A percentile compares a stretch with the other conserved stretches of the same genome.
These are phyloP conservation scores for Tyto alba DNA, from an alignment of 2,113 vertebrate species.

Conservation along the genomic window DNA sequence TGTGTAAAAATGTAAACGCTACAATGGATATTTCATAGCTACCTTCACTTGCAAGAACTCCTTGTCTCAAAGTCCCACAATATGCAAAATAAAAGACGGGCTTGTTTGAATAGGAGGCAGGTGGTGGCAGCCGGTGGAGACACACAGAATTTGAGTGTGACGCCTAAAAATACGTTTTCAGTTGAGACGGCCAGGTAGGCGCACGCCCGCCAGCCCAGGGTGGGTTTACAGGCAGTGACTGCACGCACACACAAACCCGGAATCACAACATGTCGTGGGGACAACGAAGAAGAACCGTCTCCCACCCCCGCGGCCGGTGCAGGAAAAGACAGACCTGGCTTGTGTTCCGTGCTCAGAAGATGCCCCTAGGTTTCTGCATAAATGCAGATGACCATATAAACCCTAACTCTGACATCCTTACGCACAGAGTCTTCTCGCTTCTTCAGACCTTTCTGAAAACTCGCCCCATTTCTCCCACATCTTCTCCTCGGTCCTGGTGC, in stretches of 20 bases:
- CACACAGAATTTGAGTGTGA: rapidly evolving
- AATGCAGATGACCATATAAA: not conserved
- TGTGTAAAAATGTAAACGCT: not conserved
- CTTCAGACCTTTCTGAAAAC: not conserved
- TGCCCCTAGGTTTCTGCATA: not conserved
- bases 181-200: not conserved
- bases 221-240: not conserved
- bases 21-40: not conserved
- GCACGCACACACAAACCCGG: not conserved
- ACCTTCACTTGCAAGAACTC: not conserved
- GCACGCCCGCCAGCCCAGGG: rapidly evolving
- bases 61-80: not conserved
- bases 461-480: not conserved
- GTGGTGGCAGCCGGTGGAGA: not conserved
- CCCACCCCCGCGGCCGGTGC: no score
- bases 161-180: not conserved
- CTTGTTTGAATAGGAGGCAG: not conserved
- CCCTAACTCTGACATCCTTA: not conserved
- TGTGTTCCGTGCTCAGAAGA: not conserved
- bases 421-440: no score
- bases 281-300: not conserved
- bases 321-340: not conserved
- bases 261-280: rapidly evolving
- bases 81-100: not conserved
- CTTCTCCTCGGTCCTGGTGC: not conserved